Percentiles rank a stretch among this genome's conserved stretches.
Evolutionary conservation across 1,140 invertebrate species (phyloP).

Genomic region (Drosophila kohkoa): DNA sequence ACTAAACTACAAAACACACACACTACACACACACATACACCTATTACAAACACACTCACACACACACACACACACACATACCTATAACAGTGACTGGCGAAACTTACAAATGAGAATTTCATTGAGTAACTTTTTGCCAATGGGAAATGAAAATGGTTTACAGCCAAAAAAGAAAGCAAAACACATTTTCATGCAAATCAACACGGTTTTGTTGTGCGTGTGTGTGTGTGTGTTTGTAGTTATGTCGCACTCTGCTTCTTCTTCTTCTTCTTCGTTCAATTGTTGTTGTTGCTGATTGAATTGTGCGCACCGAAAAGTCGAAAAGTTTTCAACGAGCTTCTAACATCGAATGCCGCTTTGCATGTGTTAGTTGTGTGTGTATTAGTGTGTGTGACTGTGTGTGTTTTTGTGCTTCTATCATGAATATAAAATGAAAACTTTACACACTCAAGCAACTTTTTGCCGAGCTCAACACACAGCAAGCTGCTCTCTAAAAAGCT

Average conservation of each 20-base stretch:
- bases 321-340: constrained; percentile 74
- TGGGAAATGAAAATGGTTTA: constrained; percentile 38
- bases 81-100: constrained; percentile 3
- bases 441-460: constrained; percentile 53
- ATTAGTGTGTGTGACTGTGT: background rate
- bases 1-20: background rate
- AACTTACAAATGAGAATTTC: constrained; percentile 39
- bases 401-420: constrained; percentile 26
- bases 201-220: constrained; percentile 25
- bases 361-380: background rate
- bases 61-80: background rate
- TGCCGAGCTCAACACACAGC: background rate
- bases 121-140: constrained; percentile 37
- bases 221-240: constrained; percentile 1
- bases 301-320: constrained; percentile 66
- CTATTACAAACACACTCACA: background rate
- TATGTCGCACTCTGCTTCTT: constrained; percentile 43
- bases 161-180: constrained; percentile 30
- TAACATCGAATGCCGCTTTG: constrained; percentile 60
- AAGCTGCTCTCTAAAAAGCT: too few relatives aligned
- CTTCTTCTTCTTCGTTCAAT: constrained; percentile 38
- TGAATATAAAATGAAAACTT: constrained; percentile 76
- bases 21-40: background rate
- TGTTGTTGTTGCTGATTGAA: constrained; percentile 69
- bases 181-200: constrained; percentile 26